A percentile compares a stretch with the other conserved stretches of the same genome.
phyloP scores from a whole-genome alignment of 2,113 vertebrate genomes.

The Dinomys branickii region DNA sequence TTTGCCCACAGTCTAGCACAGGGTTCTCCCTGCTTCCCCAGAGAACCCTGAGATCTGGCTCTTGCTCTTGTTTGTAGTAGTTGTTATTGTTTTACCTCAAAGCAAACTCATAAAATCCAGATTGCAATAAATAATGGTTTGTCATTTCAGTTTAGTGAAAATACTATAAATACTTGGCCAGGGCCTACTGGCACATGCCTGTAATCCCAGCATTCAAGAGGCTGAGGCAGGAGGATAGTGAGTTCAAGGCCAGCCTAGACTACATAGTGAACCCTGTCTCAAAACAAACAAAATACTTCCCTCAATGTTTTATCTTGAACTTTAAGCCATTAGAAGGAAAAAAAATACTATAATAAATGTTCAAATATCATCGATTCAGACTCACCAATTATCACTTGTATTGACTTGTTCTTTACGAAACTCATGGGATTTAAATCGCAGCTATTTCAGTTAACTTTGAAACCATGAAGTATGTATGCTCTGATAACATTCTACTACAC shows the following conservation, averaged over 20 bases:
- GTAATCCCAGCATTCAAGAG: too few relatives aligned
- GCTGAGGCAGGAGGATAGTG: too few relatives aligned
- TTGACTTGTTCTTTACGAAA: constrained; percentile 4
- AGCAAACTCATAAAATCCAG: constrained; percentile 2
- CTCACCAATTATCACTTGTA: background rate
- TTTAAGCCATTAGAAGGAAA: background rate
- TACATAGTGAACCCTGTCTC: background rate
- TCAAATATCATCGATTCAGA: background rate
- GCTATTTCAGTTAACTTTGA: background rate
- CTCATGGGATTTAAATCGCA: background rate
- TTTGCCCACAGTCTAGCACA: background rate
- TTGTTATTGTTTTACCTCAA: background rate
- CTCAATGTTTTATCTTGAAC: background rate
- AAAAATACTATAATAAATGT: background rate
- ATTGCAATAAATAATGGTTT: background rate
- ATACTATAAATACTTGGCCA: too few relatives aligned
- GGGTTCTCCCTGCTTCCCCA: background rate
- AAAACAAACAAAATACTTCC: background rate
- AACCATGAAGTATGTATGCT: background rate
- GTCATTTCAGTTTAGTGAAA: background rate
- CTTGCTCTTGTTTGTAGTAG: background rate
- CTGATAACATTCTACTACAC: background rate
- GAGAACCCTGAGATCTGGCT: background rate
- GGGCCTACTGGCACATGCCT: too few relatives aligned
- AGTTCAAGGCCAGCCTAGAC: background rate